phyloP scores from a whole-genome alignment of 2,797 vertebrate species.

The Dendrocincla fuliginosa region DNA sequence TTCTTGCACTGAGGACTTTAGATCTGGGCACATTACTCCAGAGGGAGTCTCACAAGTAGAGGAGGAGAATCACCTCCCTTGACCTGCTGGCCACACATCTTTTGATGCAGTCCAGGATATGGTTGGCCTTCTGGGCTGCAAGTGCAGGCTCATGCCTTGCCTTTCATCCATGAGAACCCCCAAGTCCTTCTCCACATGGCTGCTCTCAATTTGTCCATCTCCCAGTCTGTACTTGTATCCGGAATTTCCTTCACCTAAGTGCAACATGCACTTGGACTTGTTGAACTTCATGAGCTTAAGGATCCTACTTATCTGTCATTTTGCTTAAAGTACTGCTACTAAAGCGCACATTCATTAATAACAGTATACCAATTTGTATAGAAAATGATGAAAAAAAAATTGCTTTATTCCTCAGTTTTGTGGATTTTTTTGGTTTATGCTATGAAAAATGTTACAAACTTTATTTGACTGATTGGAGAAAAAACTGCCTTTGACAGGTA shows the following conservation, averaged over 20 bases:
- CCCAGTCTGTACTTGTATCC: neutral
- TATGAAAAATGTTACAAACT: neutral
- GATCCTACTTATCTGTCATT: neutral
- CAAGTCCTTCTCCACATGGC: neutral
- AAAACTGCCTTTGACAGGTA: neutral
- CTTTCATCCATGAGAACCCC: neutral
- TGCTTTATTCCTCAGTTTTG: neutral
- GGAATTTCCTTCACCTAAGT: neutral
- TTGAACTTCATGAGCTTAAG: neutral
- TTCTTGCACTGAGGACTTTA: neutral
- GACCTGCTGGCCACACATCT: neutral
- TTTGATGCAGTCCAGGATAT: neutral
- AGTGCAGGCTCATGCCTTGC: neutral
- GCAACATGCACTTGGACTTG: neutral
- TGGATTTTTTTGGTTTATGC: neutral
- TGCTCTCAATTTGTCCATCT: neutral
- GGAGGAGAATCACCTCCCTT: neutral
- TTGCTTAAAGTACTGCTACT: neutral
- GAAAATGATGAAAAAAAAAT: neutral
- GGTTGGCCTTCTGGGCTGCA: neutral
- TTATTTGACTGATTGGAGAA: neutral
- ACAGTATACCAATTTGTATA: neutral
- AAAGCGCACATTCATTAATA: neutral
- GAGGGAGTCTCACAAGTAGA: fast-evolving
- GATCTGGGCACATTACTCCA: neutral